Evolutionary conservation across 1,140 invertebrate genomes (phyloP).

Genomic region (Cherax destructor): DNA sequence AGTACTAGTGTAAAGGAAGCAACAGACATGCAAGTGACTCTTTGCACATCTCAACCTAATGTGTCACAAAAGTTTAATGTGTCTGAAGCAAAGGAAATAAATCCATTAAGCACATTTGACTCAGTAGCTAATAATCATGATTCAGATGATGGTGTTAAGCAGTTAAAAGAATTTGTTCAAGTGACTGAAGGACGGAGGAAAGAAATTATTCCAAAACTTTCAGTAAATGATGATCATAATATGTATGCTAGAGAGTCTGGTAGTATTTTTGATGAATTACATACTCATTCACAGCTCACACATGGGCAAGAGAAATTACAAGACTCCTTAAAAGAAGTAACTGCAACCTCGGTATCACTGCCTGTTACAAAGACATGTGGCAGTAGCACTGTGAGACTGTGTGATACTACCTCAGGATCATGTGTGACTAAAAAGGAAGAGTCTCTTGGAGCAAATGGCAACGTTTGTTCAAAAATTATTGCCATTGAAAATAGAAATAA

Average conservation of each 20-base stretch:
- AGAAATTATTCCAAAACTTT: background rate
- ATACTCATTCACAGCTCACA: background rate
- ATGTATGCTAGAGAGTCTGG: background rate
- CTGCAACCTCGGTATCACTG: background rate
- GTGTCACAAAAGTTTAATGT: background rate
- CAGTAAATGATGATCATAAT: background rate
- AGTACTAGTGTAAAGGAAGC: background rate
- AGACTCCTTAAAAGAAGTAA: background rate
- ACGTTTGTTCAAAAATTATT: background rate
- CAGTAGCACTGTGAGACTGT: background rate
- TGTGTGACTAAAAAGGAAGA: background rate
- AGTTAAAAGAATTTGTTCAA: slow-evolving; percentile 38
- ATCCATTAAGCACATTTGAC: background rate
- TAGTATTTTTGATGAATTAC: background rate
- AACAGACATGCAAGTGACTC: slow-evolving; percentile 3
- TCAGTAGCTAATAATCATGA: background rate
- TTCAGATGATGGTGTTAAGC: slow-evolving; percentile 42
- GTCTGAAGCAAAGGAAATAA: background rate
- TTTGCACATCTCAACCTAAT: background rate
- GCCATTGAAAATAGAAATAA: background rate
- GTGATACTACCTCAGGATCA: background rate
- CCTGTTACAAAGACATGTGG: slow-evolving; percentile 16
- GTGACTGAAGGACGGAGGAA: slow-evolving; percentile 31
- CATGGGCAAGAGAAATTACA: background rate
- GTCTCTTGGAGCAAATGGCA: too few relatives aligned